phyloP scores from a whole-genome alignment of 2,113 vertebrate species.

The Penelope pileata region DNA sequence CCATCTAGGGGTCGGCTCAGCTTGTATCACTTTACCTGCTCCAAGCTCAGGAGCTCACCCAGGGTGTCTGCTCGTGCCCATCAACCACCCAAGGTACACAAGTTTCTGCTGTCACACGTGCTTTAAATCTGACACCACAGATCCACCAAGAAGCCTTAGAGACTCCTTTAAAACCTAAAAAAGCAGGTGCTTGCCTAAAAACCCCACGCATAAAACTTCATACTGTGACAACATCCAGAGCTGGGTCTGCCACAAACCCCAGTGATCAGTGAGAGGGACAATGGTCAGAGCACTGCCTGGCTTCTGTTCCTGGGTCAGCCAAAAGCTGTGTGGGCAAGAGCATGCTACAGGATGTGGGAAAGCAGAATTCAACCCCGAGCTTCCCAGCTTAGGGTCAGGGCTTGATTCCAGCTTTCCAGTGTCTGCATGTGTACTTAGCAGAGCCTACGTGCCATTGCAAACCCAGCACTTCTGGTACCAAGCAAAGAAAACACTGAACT shows the following conservation, averaged over 20 bases:
- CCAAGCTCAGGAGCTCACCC: not conserved
- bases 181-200: not conserved
- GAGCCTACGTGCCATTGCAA: not conserved
- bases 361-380: conserved; percentile 2
- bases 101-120: not conserved
- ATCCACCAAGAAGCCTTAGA: not conserved
- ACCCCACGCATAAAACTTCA: not conserved
- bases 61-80: not conserved
- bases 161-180: not conserved
- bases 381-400: conserved; percentile 12
- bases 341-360: conserved; percentile 40
- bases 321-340: not conserved
- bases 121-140: not conserved
- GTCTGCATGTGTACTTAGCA: not conserved
- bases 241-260: not conserved
- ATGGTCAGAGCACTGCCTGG: not conserved
- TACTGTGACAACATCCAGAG: not conserved
- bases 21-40: not conserved
- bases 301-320: not conserved
- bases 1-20: not conserved
- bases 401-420: conserved; percentile 33
- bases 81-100: not conserved
- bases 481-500: not conserved
- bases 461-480: not conserved
- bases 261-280: not conserved